These are phyloP conservation scores for Phaetusa simplex DNA, from an alignment of 2,113 vertebrate genomes.

Conservation along the genomic window DNA sequence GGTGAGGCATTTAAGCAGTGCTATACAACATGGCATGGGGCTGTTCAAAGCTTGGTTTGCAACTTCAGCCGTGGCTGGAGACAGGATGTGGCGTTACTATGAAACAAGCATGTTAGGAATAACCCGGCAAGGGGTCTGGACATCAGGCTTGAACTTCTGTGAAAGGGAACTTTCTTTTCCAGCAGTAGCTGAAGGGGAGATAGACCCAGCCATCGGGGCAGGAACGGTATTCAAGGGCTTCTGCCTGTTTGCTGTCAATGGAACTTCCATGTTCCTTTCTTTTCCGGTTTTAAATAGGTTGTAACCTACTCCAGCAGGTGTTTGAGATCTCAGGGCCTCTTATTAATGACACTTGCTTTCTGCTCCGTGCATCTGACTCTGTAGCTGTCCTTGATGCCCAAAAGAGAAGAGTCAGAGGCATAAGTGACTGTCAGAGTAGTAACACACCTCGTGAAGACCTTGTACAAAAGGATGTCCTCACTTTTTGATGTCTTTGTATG, in stretches of 20 bases:
- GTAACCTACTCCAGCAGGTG: neutral
- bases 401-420: neutral
- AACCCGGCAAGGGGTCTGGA: neutral
- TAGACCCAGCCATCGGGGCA: no score
- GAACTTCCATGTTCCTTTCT: neutral
- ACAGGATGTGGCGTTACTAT: neutral
- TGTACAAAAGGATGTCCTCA: accelerated
- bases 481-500: neutral
- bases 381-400: neutral
- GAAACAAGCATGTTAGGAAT: neutral
- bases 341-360: neutral
- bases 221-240: neutral
- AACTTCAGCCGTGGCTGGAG: accelerated
- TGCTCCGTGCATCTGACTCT: neutral
- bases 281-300: neutral
- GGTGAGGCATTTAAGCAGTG: neutral
- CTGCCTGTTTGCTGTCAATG: neutral
- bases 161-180: neutral
- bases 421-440: neutral
- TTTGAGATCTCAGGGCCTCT: neutral
- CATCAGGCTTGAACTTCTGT: neutral
- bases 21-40: no score
- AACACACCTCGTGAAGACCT: neutral
- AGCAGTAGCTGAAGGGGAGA: neutral
- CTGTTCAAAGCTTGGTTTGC: neutral